Base-by-base conservation (phyloP, 2,113 vertebrate species). In the Numenius arquata region DNA sequence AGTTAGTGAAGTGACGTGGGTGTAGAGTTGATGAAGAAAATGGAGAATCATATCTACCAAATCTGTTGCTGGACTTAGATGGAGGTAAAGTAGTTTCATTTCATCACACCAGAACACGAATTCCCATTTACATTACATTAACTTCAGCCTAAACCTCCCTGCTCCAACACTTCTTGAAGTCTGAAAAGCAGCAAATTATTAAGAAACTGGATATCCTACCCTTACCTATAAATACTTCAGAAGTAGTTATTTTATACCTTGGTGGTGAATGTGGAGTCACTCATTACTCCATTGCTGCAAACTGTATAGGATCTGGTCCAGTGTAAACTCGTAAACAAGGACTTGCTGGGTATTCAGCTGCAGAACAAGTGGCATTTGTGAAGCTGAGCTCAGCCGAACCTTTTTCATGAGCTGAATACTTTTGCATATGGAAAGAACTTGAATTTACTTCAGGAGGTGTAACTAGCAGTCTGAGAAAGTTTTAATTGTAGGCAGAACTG, bases 301-400 rank as follows among this genome's bases (percentile, higher is more conserved):
- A 91, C 41, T 36, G 48, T 55, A 70, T 11, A 94, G 91, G 81
- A 89, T 65, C 12, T 75, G n/a, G 18, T 91, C 84, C 95, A 95
- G 74, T 43, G 70, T 89, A 96, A 96, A 93, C 56, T 84, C 32
- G 0, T 93, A 91, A 96, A 93, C 78, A 78, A 55, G 74, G 67
- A 73, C 71, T 93, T 65, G 43, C 32, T 91, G 66, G 59, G 41
- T 86, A 91, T 77, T 95, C 74, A 77, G 68, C 67, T 78, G 41
- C 72, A 76, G 82, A 88, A 52, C 34, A 90, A 95, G 76, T 34
- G 26, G 23, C 50, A 56, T 38, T 87, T 74, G 43, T 71, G 79
- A 81, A 74, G 26, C 10, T 80, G 41, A 95, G 80, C 62, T 84
- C 77, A 93, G 59, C 7, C 0, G 17, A 88, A 70, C 38, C 14